Percentiles rank a stretch among this genome's conserved stretches.
phyloP scores from a whole-genome alignment of 2,113 vertebrate species.

The Excalfactoria chinensis region DNA sequence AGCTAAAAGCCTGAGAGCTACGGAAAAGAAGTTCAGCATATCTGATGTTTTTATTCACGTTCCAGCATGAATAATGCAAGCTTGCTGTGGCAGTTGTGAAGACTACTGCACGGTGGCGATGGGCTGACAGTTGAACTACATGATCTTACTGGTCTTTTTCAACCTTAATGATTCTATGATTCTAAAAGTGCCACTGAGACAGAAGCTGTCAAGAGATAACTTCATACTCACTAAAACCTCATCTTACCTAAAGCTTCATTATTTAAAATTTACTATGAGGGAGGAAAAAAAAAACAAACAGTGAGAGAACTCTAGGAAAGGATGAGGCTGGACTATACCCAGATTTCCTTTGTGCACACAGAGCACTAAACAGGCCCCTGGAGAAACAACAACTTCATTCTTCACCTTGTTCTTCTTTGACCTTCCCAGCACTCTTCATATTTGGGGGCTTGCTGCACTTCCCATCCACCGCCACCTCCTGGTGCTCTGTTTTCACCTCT shows the following conservation, averaged over 20 bases:
- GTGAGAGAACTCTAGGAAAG: neutral
- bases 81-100: neutral
- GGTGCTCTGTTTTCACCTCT: conserved; percentile 86
- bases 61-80: neutral
- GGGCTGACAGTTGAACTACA: too few relatives aligned
- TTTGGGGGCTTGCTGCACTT: conserved; percentile 81
- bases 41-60: neutral
- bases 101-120: neutral
- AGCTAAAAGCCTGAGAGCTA: neutral
- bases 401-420: conserved; percentile 92
- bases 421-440: conserved; percentile 85
- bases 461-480: conserved; percentile 66
- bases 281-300: neutral
- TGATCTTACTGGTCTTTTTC: too few relatives aligned
- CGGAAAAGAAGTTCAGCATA: neutral
- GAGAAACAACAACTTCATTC: neutral
- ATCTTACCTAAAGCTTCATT: neutral
- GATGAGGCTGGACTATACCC: neutral
- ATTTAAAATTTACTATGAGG: neutral
- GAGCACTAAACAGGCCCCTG: neutral
- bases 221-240: neutral
- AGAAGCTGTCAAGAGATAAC: neutral
- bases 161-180: too few relatives aligned
- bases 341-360: neutral
- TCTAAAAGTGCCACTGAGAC: neutral